phyloP scores from a whole-genome alignment of 2,888 invertebrate genomes.

The Drosophila borborema region DNA sequence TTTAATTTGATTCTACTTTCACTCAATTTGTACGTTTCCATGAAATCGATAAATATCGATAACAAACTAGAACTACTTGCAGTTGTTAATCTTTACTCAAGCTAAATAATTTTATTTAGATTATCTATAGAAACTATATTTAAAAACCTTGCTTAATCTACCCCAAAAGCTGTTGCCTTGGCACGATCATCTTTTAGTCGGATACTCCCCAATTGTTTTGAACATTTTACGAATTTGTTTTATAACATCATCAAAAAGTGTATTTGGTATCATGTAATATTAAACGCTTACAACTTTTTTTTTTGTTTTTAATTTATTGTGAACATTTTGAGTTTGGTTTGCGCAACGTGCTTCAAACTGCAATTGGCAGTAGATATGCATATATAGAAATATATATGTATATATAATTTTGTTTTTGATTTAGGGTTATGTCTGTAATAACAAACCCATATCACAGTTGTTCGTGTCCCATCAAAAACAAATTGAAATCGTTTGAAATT shows the following conservation, averaged over 20 bases:
- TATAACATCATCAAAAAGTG: slow-evolving; percentile 65
- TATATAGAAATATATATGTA: neutral
- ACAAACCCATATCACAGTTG: slow-evolving; percentile 53
- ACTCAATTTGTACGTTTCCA: no score
- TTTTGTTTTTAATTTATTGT: slow-evolving; percentile 19
- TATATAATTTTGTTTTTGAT: neutral
- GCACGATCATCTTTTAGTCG: neutral
- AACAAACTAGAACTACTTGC: no score
- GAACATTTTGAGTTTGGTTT: slow-evolving; percentile 47
- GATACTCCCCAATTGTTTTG: neutral
- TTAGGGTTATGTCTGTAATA: slow-evolving; percentile 47
- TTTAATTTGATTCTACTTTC: no score
- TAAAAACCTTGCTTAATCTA: neutral
- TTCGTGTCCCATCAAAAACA: slow-evolving; percentile 66
- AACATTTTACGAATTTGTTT: slow-evolving; percentile 14
- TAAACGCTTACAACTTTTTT: slow-evolving; percentile 39
- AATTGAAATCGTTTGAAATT: slow-evolving; percentile 74
- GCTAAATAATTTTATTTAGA: neutral
- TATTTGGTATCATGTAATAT: slow-evolving; percentile 64
- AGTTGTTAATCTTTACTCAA: neutral
- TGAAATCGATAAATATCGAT: no score
- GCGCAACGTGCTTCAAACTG: slow-evolving; percentile 70
- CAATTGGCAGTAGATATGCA: slow-evolving; percentile 47
- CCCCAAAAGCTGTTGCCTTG: neutral
- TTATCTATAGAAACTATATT: neutral